phyloP scores from a whole-genome alignment of 2,797 vertebrate species.

The Dendrocincla fuliginosa region DNA sequence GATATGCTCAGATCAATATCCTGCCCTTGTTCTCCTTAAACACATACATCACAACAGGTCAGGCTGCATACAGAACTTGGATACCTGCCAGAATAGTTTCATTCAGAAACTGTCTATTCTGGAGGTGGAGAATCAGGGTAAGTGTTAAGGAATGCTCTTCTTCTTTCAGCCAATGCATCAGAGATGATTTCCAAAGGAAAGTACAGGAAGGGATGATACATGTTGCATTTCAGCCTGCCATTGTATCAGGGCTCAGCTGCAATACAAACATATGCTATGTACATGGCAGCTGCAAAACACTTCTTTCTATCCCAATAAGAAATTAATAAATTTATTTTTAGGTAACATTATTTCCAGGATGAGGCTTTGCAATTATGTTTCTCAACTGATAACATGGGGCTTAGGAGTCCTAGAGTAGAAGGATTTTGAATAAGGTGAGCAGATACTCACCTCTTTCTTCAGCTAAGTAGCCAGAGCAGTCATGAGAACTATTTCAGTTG shows the following conservation, averaged over 20 bases:
- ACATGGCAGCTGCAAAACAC: background rate
- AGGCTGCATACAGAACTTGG: background rate
- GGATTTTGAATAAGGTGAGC: background rate
- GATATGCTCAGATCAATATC: constrained; percentile 6
- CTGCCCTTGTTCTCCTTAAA: background rate
- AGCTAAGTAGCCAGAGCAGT: background rate
- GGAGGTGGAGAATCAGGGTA: background rate
- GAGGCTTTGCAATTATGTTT: background rate
- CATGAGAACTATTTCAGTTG: background rate
- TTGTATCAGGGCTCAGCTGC: background rate
- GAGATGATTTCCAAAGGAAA: background rate
- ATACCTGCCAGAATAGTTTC: background rate
- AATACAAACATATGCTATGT: no score
- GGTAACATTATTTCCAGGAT: background rate
- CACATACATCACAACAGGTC: background rate
- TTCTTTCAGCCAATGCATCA: background rate
- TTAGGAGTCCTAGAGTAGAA: background rate
- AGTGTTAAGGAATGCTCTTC: fast-evolving
- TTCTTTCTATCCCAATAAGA: background rate
- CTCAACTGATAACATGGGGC: background rate
- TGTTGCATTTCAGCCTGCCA: background rate
- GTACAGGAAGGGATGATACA: background rate
- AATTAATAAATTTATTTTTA: background rate
- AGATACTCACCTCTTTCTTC: background rate
- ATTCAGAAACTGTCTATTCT: background rate